Base-by-base conservation (phyloP, 2,113 vertebrate genomes). In the Tenebrosternarchus preto region DNA sequence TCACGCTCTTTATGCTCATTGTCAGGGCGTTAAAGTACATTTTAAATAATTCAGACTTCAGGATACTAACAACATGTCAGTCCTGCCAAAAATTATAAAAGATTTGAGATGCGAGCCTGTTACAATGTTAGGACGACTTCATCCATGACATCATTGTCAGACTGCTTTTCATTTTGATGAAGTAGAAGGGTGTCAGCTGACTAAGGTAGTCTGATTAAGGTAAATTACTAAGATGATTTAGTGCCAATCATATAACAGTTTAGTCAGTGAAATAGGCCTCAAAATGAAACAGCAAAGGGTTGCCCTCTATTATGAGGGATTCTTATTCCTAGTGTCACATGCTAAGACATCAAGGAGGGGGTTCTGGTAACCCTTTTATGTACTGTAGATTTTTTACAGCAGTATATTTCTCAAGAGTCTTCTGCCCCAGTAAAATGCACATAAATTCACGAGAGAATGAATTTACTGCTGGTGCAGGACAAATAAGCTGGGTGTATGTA, bases 11-110 rank as follows among this genome's bases (percentile, higher is more conserved):
- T 61, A 72, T 80, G 60, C 69, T 55, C 78, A 77, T 87, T 89
- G 86, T 84, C 86, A 84, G 77, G 84, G 74, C 83, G 89, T 84
- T 88, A 88, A 90, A 80, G 88, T 76, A 84, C 85, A 87, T 70
- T 83, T 50, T 91, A 86, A 92, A 92, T 91, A 91, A 91, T 88
- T 87, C 88, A 92, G 76, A 56, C 83, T 80, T 84, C 84, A 77
- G 76, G 75, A 73, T 85, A 84, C 91, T 86, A 86, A 89, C 88
- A 86, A 84, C 81, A 73, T 76, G 84, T 86, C 82, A 86, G 83
- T 78, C 78, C 82, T 84, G 87, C 80, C 77, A 86, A 84, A 75
- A 85, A 89, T 90, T 88, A 89, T 88, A 71, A 85, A 78, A 83
- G 67, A 78, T 82, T 81, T 83, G 73, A 89, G 80, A 67, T 78